Evolutionary conservation across 2,797 vertebrate species (phyloP).

Genomic region (Callimico goeldii): DNA sequence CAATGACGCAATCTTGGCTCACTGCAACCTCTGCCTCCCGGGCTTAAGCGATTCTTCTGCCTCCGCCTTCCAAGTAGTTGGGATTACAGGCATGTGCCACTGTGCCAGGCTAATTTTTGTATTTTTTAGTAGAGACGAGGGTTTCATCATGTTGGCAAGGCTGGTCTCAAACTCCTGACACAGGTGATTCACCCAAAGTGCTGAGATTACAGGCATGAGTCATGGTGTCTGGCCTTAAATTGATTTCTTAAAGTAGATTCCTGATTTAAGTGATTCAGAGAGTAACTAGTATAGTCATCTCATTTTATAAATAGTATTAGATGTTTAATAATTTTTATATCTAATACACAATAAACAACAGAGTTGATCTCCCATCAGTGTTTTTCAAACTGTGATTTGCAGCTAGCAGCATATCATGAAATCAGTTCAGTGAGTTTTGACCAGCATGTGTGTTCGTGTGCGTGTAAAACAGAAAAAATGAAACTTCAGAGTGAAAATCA

Average conservation of each 20-base stretch:
- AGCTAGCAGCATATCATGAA: not conserved
- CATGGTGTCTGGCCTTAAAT: not conserved
- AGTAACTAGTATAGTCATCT: not conserved
- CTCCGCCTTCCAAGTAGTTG: too few relatives aligned
- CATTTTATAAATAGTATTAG: not conserved
- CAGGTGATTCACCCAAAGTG: too few relatives aligned
- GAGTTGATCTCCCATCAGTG: not conserved
- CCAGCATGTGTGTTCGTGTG: not conserved
- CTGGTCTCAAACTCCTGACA: too few relatives aligned
- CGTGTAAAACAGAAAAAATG: not conserved
- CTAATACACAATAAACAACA: not conserved
- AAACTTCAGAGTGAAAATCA: not conserved
- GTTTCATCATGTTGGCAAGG: too few relatives aligned
- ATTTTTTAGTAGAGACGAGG: too few relatives aligned
- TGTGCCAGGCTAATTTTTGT: too few relatives aligned
- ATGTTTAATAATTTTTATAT: not conserved
- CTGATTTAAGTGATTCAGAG: not conserved
- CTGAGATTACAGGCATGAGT: too few relatives aligned
- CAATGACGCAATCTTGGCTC: too few relatives aligned
- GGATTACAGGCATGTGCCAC: too few relatives aligned
- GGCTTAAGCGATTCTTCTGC: too few relatives aligned
- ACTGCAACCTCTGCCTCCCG: too few relatives aligned
- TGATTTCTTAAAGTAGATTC: not conserved
- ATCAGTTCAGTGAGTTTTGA: not conserved
- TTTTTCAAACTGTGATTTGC: not conserved